These are phyloP conservation scores for Herpetotheres cachinnans DNA, from an alignment of 2,113 vertebrate species.

Conservation along the genomic window DNA sequence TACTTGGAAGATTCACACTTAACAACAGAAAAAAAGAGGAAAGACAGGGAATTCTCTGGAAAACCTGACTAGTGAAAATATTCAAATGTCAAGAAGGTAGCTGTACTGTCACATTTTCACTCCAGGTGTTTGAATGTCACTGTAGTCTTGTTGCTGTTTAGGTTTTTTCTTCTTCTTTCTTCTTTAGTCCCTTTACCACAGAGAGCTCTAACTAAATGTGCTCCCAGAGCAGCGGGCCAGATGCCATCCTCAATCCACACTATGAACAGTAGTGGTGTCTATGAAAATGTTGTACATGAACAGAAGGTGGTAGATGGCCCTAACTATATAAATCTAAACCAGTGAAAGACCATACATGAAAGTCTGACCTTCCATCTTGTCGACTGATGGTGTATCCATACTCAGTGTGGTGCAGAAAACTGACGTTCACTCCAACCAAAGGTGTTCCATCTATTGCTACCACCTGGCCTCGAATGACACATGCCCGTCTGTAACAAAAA, in stretches of 20 bases:
- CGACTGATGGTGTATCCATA: slow-evolving; percentile 95
- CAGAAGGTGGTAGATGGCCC: neutral
- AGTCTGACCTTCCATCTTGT: slow-evolving; percentile 90
- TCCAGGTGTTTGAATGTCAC: neutral
- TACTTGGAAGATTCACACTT: neutral
- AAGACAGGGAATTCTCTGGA: neutral
- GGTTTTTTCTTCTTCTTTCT: neutral
- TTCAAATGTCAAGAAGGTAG: neutral
- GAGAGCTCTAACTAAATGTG: neutral
- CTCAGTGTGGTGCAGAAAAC: slow-evolving; percentile 91
- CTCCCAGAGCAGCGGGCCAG: neutral
- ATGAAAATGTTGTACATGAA: neutral
- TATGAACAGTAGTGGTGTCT: neutral
- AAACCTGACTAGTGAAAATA: neutral
- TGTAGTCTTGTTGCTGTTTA: neutral
- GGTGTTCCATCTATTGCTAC: slow-evolving; percentile 88
- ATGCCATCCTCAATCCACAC: neutral
- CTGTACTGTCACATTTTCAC: neutral
- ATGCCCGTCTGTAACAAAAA: slow-evolving; percentile 80
- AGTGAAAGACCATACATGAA: neutral
- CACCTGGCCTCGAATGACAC: slow-evolving; percentile 91
- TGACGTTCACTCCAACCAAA: slow-evolving; percentile 95
- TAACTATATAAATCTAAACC: neutral
- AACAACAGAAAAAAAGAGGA: neutral
- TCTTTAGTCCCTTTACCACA: neutral